phyloP scores from a whole-genome alignment of 2,888 invertebrate species.

The Augiades crinisus region DNA sequence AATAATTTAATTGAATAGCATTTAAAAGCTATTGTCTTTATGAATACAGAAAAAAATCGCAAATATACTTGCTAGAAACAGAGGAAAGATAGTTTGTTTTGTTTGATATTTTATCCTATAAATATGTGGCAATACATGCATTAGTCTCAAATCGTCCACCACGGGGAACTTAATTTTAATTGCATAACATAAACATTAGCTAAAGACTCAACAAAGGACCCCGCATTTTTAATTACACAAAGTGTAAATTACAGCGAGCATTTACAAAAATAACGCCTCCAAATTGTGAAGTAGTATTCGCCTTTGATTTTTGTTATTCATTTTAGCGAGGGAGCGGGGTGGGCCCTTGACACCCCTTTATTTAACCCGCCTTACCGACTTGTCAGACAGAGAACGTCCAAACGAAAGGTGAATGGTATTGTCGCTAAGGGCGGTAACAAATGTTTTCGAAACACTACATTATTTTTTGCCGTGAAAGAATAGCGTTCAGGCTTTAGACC shows the following conservation, averaged over 20 bases:
- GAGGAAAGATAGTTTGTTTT: too few relatives aligned
- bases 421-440: slow-evolving; percentile 1
- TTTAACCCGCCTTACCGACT: slow-evolving; percentile 14
- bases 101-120: too few relatives aligned
- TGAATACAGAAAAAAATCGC: too few relatives aligned
- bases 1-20: too few relatives aligned
- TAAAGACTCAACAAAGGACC: neutral
- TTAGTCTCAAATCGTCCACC: too few relatives aligned
- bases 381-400: slow-evolving; percentile 19
- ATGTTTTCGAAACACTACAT: neutral
- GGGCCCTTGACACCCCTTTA: slow-evolving; percentile 29
- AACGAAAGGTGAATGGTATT: slow-evolving; percentile 15
- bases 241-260: slow-evolving; percentile 19
- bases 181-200: slow-evolving; percentile 1
- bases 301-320: slow-evolving; percentile 61
- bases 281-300: slow-evolving; percentile 30
- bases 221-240: slow-evolving; percentile 18
- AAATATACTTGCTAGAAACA: too few relatives aligned
- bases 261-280: slow-evolving; percentile 21
- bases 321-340: slow-evolving; percentile 43
- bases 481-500: too few relatives aligned
- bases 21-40: too few relatives aligned
- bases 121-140: too few relatives aligned
- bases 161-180: too few relatives aligned
- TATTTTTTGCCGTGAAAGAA: too few relatives aligned